Percentiles rank a stretch among this genome's conserved stretches.
Evolutionary conservation across 2,888 invertebrate genomes (phyloP).

Genomic region (Ornithoptera priamus): DNA sequence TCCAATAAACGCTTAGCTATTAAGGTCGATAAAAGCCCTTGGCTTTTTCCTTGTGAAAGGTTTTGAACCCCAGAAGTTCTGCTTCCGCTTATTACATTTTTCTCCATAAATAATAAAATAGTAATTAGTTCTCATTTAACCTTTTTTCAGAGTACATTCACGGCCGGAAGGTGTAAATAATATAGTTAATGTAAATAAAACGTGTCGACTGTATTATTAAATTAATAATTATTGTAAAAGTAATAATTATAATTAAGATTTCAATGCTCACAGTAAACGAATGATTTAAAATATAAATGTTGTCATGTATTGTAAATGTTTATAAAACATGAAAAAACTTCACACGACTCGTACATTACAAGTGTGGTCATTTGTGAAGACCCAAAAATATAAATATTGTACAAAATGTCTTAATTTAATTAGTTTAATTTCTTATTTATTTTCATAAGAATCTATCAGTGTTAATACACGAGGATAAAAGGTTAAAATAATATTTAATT

Average conservation of each 20-base stretch:
- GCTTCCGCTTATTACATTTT: background rate
- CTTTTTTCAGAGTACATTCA: conserved; percentile 68
- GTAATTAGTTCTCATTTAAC: background rate
- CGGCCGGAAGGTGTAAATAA: conserved; percentile 60
- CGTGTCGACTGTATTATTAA: background rate
- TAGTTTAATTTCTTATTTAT: too few species aligned
- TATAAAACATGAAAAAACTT: too few species aligned
- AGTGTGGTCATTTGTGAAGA: too few species aligned
- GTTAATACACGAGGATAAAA: too few species aligned
- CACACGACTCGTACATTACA: too few species aligned
- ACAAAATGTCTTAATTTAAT: background rate
- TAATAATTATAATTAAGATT: background rate
- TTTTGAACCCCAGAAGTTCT: background rate
- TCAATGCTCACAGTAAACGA: background rate
- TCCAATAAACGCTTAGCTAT: too few species aligned
- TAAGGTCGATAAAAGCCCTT: too few species aligned
- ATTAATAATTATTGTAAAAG: background rate
- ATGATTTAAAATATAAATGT: background rate
- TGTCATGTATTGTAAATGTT: too few species aligned
- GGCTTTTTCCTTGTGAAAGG: too few species aligned
- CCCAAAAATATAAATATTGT: background rate
- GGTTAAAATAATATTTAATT: too few species aligned
- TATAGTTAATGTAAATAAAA: conserved; percentile 9
- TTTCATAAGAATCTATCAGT: too few species aligned
- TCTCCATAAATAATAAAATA: too few species aligned